A percentile compares a stretch with the other conserved stretches of the same genome.
phyloP scores from a whole-genome alignment of 2,113 vertebrate species.

The Scytalopus superciliaris region DNA sequence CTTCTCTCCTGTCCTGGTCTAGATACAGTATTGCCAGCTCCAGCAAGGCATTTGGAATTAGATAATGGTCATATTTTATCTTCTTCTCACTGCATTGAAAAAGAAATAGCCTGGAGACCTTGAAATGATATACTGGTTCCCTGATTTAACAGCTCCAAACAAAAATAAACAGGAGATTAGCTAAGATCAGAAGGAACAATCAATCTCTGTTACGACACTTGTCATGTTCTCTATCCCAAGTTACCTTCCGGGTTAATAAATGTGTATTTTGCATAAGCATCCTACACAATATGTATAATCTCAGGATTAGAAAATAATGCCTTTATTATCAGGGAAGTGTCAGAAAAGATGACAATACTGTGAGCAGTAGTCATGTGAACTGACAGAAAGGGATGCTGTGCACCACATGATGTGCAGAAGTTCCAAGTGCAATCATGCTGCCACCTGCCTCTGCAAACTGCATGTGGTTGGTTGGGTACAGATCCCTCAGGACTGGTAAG shows the following conservation, averaged over 20 bases:
- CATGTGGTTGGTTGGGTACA: background rate
- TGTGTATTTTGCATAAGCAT: background rate
- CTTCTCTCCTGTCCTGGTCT: slow-evolving; percentile 84
- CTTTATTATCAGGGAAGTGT: background rate
- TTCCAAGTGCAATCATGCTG: background rate
- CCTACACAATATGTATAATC: background rate
- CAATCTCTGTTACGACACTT: background rate
- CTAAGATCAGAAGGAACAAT: background rate
- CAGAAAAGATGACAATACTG: background rate
- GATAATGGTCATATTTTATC: slow-evolving; percentile 95
- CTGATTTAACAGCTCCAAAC: background rate
- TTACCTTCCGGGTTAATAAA: background rate
- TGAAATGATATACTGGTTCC: background rate
- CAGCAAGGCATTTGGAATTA: slow-evolving; percentile 93
- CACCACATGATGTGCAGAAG: background rate
- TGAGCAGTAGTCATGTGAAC: background rate
- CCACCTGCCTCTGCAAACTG: background rate
- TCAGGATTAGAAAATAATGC: background rate
- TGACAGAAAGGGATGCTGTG: background rate
- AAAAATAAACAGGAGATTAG: slow-evolving; percentile 9
- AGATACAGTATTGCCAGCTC: slow-evolving; percentile 91
- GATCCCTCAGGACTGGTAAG: background rate
- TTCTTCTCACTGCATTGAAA: slow-evolving; percentile 84
- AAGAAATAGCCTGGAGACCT: slow-evolving; percentile 5
- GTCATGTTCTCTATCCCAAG: background rate